Evolutionary conservation across 2,888 invertebrate species (phyloP), one percentile per base, ranked within the genome.

Genomic region (Salpingus planirostris): DNA sequence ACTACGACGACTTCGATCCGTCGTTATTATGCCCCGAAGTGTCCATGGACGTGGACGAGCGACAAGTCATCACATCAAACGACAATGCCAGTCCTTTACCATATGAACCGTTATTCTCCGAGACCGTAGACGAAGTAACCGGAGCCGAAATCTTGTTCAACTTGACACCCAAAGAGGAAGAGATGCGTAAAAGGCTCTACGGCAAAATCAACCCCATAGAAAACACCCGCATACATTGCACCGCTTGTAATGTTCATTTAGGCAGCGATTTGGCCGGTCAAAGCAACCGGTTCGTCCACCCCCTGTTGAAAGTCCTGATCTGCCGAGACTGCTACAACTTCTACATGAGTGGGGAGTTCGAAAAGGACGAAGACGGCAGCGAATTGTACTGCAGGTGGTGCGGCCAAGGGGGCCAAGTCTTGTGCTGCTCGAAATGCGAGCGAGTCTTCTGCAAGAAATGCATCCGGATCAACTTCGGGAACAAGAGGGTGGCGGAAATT

Each of bases 301-400:
- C 85, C 0, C 66, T 84, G 56, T 57, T 86, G 2, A 74, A 77
- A 18, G 83, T 83, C 0, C 64, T 85, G 5, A 71, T 85, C 21
- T 86, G 86, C 52, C 71, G 74, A 27, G 70, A 71, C 26, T 86
- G 86, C 58, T 77, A 77, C 46, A 75, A 79, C 21, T 86, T 86
- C 57, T 86, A 85, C 54, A 80, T 80, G 30, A 83, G 83, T 57
- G 85, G 85, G 3, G 82, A 80, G 48, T 86, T 86, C 59, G 82
- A 81, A 37, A 83, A 83, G 63, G 85, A 85, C 28, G 84, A 85
- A 58, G 86, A 86, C 65, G 83, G 83, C 13, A 85, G 84, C 10
- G 86, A 86, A 57, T 64, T 86, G 39, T 86, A 85, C 53, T 86
- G 86, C 49, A 72, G 85, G 27, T 86, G 85, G 86, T 86, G 86